Percentiles rank a stretch among this genome's conserved stretches.
These are phyloP conservation scores for Augiades crinisus DNA, from an alignment of 2,888 invertebrate species.

Conservation along the genomic window DNA sequence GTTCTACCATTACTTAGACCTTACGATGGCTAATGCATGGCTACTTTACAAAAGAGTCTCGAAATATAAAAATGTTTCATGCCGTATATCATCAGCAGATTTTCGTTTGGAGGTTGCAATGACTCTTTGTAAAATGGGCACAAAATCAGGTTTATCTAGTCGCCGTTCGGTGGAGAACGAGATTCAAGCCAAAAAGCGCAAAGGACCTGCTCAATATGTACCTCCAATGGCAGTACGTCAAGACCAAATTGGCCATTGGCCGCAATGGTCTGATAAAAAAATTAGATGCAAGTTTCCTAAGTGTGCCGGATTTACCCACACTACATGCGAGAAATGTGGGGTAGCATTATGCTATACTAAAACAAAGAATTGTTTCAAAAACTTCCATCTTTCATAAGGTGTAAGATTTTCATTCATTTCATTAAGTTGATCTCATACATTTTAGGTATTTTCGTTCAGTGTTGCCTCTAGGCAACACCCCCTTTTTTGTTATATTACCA, in stretches of 20 bases:
- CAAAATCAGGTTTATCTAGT: slow-evolving; percentile 22
- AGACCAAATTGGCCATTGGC: slow-evolving; percentile 37
- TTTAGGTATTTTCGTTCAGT: not conserved
- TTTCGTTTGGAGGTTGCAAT: slow-evolving; percentile 29
- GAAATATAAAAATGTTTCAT: too few species aligned
- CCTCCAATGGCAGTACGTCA: slow-evolving; percentile 35
- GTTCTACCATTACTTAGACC: slow-evolving; percentile 38
- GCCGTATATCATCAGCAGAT: slow-evolving; percentile 22
- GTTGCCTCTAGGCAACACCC: slow-evolving; percentile 3
- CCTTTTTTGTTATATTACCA: not conserved
- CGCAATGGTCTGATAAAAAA: slow-evolving; percentile 34
- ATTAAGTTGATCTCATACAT: not conserved
- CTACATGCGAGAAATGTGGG: slow-evolving; percentile 28
- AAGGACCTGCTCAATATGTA: slow-evolving; percentile 35
- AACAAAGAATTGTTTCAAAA: slow-evolving; percentile 31
- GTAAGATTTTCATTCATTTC: not conserved
- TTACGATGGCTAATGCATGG: slow-evolving; percentile 34
- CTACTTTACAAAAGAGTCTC: slow-evolving; percentile 31
- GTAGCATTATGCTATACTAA: slow-evolving; percentile 30
- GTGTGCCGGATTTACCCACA: slow-evolving; percentile 26
- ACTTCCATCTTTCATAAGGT: slow-evolving; percentile 29
- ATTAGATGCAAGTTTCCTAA: slow-evolving; percentile 33
- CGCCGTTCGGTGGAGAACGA: slow-evolving; percentile 26
- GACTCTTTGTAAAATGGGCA: slow-evolving; percentile 30
- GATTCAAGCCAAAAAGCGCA: slow-evolving; percentile 33